Evolutionary conservation across 1,140 invertebrate species (phyloP).

Genomic region (Eurytemora carolleeae): DNA sequence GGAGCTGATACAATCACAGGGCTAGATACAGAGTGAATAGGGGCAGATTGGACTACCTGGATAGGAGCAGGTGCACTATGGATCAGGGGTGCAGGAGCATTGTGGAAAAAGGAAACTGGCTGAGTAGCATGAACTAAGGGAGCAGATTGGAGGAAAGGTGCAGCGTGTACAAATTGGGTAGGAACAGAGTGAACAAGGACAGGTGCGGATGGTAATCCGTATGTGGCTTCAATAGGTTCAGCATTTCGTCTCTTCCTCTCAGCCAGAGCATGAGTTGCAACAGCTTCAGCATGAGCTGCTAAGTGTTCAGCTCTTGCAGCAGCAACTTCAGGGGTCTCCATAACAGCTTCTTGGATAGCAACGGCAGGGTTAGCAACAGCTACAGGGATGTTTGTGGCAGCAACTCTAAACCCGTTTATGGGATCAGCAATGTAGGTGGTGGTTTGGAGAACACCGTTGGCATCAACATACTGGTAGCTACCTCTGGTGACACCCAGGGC

Average conservation of each 20-base stretch:
- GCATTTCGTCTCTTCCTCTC: no score
- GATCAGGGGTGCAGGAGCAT: slow-evolving; percentile 2
- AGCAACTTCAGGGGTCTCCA: slow-evolving; percentile 14
- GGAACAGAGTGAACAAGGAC: background rate
- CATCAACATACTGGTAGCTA: slow-evolving; percentile 27
- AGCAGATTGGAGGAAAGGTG: slow-evolving; percentile 18
- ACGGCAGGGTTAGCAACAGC: slow-evolving; percentile 1
- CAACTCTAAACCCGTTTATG: slow-evolving; percentile 20
- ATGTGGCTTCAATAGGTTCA: no score
- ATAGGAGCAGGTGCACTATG: background rate
- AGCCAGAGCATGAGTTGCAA: background rate
- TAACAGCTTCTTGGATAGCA: slow-evolving; percentile 8
- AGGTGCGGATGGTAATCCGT: background rate
- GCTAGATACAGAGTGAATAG: background rate
- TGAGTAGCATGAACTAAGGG: slow-evolving; percentile 16
- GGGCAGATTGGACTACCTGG: background rate
- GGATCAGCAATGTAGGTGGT: slow-evolving; percentile 31
- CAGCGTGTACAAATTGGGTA: background rate
- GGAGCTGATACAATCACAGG: background rate
- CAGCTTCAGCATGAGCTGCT: slow-evolving; percentile 2
- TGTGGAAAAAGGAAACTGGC: background rate
- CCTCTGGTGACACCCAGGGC: slow-evolving; percentile 20
- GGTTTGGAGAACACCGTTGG: slow-evolving; percentile 18
- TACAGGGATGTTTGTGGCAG: slow-evolving; percentile 20
- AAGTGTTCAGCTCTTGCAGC: slow-evolving; percentile 8